Percentiles rank a stretch among this genome's conserved stretches.
phyloP scores from a whole-genome alignment of 2,797 vertebrate species.

The Limnodromus scolopaceus region DNA sequence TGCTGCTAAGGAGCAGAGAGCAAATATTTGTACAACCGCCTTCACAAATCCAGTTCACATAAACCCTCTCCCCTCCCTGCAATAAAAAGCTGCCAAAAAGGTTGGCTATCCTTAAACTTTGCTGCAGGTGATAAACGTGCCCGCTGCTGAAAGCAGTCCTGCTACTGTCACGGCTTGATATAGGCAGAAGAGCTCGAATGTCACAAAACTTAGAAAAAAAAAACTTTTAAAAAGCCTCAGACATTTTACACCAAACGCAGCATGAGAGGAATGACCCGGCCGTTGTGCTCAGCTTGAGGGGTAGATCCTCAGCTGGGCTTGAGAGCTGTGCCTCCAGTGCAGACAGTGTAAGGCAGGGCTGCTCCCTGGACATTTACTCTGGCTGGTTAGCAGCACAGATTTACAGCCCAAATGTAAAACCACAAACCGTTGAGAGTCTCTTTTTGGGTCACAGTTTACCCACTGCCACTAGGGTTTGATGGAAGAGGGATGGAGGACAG shows the following conservation, averaged over 20 bases:
- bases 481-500: neutral
- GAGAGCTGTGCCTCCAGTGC: neutral
- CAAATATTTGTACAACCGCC: conserved; percentile 48
- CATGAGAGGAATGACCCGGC: neutral
- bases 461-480: neutral
- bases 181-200: too few species aligned
- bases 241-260: neutral
- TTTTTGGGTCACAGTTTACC: neutral
- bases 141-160: neutral
- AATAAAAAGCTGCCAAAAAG: neutral
- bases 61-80: neutral
- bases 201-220: too few species aligned
- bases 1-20: conserved; percentile 45
- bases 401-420: neutral
- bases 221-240: too few species aligned
- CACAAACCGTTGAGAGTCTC: neutral
- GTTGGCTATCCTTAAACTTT: neutral
- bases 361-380: neutral
- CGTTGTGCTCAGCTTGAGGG: neutral
- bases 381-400: neutral
- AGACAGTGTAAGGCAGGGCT: neutral
- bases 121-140: neutral
- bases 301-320: neutral
- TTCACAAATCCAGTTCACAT: neutral
- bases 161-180: too few species aligned